A percentile compares a stretch with the other conserved stretches of the same genome.
These are phyloP conservation scores for Boloria selene DNA, from an alignment of 2,888 invertebrate genomes.

Conservation along the genomic window DNA sequence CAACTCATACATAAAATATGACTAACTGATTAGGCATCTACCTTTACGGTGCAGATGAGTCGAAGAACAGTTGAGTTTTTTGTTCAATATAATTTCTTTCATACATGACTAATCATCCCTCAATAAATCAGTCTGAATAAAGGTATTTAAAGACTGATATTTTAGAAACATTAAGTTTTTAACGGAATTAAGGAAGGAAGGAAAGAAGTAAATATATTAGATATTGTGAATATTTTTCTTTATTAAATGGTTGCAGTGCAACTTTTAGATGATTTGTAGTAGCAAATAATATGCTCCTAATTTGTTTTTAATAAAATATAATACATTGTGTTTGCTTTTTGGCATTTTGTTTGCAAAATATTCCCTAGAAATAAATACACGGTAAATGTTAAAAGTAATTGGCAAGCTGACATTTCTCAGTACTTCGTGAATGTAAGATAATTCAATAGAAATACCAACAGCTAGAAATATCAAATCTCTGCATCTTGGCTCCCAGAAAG, in stretches of 20 bases:
- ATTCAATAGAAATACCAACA: conserved; percentile 36
- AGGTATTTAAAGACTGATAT: no score
- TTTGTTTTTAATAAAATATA: no score
- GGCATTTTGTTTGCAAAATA: conserved; percentile 16
- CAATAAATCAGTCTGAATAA: conserved; percentile 6
- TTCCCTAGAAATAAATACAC: conserved; percentile 16
- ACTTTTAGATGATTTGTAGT: no score
- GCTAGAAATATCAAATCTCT: conserved; percentile 37
- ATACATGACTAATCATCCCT: conserved; percentile 20
- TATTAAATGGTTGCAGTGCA: no score
- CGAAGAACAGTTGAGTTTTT: conserved; percentile 30
- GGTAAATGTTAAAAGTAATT: conserved; percentile 37
- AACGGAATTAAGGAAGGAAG: neutral
- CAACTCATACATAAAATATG: conserved; percentile 21
- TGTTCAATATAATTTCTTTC: conserved; percentile 18
- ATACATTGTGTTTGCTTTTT: no score
- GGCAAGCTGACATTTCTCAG: conserved; percentile 42
- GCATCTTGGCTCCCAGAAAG: conserved; percentile 28
- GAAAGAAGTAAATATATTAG: neutral
- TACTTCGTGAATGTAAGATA: conserved; percentile 29
- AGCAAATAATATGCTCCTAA: no score
- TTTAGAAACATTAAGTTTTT: neutral
- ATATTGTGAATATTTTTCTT: neutral
- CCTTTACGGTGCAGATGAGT: conserved; percentile 20
- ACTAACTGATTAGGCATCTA: conserved; percentile 24